These are phyloP conservation scores for Oligia latruncula DNA, from an alignment of 2,888 invertebrate genomes.

Conservation along the genomic window DNA sequence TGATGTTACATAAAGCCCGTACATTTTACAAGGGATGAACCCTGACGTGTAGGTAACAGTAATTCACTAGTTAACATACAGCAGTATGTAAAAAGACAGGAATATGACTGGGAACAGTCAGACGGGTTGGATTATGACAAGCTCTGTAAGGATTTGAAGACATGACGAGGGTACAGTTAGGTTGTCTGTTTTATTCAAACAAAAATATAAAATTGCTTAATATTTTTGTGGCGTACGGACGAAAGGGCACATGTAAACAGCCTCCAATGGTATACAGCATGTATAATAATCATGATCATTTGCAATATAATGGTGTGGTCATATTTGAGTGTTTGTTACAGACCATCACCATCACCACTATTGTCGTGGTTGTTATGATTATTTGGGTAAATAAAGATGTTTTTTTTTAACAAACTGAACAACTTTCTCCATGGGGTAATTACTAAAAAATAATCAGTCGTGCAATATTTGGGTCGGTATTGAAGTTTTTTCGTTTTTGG, in stretches of 20 bases:
- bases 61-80: slow-evolving; percentile 47
- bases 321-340: background rate
- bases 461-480: background rate
- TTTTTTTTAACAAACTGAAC: background rate
- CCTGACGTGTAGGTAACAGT: slow-evolving; percentile 15
- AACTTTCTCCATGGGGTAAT: background rate
- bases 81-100: slow-evolving; percentile 53
- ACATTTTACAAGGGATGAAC: slow-evolving; percentile 37
- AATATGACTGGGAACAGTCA: slow-evolving; percentile 53
- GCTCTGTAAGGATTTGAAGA: slow-evolving; percentile 65
- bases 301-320: background rate
- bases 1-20: slow-evolving; percentile 41
- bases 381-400: too few species aligned
- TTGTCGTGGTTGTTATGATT: too few species aligned
- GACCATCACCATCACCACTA: background rate
- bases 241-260: background rate
- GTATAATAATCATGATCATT: background rate
- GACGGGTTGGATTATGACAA: slow-evolving; percentile 63
- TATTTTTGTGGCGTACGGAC: slow-evolving; percentile 10
- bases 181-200: slow-evolving; percentile 56
- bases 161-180: slow-evolving; percentile 66
- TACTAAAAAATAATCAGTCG: background rate
- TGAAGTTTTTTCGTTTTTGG: background rate
- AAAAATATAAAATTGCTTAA: slow-evolving; percentile 34
- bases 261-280: background rate